These are phyloP conservation scores for Gracilinanus agilis DNA, from an alignment of 2,113 vertebrate genomes.

Conservation along the genomic window DNA sequence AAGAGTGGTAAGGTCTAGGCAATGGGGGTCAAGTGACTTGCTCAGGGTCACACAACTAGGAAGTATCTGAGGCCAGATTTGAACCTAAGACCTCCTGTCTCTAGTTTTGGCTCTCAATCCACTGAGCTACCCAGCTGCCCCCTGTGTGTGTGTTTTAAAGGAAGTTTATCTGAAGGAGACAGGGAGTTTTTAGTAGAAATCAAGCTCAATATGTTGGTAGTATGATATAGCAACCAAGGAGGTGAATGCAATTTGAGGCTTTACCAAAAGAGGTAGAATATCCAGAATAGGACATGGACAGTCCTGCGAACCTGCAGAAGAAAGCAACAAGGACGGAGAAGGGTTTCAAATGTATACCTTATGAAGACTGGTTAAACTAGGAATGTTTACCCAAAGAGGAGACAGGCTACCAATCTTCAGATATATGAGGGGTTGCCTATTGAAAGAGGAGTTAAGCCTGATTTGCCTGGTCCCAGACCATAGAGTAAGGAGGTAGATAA, in stretches of 20 bases:
- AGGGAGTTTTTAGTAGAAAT: not conserved
- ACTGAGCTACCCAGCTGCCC: no score
- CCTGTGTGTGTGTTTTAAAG: no score
- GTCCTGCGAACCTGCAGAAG: not conserved
- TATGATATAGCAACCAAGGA: not conserved
- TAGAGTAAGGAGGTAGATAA: no score
- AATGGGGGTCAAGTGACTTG: no score
- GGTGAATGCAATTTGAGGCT: not conserved
- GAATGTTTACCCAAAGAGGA: not conserved
- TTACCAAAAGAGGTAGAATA: not conserved
- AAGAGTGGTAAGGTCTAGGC: no score
- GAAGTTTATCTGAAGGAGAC: not conserved
- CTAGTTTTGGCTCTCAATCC: no score
- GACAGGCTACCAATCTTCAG: not conserved
- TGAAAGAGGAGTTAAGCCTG: not conserved
- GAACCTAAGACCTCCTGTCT: no score
- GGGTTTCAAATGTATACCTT: no score
- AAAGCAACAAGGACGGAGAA: not conserved
- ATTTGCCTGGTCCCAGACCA: no score
- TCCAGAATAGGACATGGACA: not conserved
- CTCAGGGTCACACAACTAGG: no score
- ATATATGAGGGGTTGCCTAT: not conserved
- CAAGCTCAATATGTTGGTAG: not conserved
- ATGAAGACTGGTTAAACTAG: no score
- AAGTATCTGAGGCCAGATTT: no score